Evolutionary conservation across 1,140 invertebrate species (phyloP).

Genomic region (Delia radicum): DNA sequence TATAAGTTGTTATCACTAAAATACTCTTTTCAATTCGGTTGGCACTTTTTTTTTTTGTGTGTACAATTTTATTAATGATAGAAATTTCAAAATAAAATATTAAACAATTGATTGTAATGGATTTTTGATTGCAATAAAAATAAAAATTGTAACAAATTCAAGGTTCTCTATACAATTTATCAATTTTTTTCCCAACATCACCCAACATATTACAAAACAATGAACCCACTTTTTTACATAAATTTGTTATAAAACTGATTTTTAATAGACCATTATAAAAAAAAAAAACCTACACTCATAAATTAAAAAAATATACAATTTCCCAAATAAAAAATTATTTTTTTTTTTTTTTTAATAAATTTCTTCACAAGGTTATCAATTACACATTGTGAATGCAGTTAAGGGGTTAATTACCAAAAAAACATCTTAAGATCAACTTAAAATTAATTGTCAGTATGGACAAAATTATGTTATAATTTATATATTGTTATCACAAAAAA

Average conservation of each 20-base stretch:
- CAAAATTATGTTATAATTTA: neutral
- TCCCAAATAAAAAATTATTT: neutral
- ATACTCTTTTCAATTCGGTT: too few relatives aligned
- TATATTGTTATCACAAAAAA: too few relatives aligned
- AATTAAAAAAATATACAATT: neutral
- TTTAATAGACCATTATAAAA: neutral
- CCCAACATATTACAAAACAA: neutral
- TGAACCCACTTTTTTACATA: neutral
- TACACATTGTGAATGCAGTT: neutral
- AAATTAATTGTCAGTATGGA: neutral
- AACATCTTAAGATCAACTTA: neutral
- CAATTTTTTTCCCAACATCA: neutral
- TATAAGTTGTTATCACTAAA: too few relatives aligned
- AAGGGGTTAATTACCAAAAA: neutral
- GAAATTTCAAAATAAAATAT: neutral
- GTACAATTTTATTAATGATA: neutral
- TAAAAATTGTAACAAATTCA: neutral
- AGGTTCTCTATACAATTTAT: neutral
- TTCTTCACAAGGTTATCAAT: neutral
- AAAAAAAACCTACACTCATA: neutral
- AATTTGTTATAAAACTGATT: neutral
- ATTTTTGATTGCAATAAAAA: constrained; percentile 11
- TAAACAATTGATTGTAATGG: neutral
- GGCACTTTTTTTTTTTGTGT: neutral
- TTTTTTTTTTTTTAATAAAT: neutral